A percentile compares a stretch with the other conserved stretches of the same genome.
phyloP scores from a whole-genome alignment of 2,888 invertebrate genomes.

The Andrena minutula region DNA sequence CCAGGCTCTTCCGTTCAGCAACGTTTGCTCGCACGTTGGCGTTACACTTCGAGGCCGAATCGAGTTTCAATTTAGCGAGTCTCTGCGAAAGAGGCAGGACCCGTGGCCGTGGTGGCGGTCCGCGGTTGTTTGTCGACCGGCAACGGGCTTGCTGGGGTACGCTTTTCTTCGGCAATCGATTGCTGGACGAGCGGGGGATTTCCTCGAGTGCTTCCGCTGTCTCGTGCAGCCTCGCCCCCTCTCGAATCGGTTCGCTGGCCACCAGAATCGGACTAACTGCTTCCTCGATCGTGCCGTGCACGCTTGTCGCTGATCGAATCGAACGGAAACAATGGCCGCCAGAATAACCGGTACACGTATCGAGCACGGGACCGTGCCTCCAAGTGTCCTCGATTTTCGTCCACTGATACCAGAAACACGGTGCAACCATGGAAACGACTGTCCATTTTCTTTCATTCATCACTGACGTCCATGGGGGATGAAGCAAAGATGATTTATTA shows the following conservation, averaged over 20 bases:
- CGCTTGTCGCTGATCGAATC: constrained; percentile 50
- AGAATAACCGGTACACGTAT: constrained; percentile 48
- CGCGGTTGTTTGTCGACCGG: constrained; percentile 70
- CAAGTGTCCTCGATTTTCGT: constrained; percentile 31
- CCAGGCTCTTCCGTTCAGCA: background rate
- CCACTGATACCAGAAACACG: background rate
- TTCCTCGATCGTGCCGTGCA: constrained; percentile 57
- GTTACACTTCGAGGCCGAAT: constrained; percentile 36
- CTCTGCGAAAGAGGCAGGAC: constrained; percentile 42
- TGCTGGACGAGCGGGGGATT: constrained; percentile 65
- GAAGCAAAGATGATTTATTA: too few species aligned
- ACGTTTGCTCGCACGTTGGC: constrained; percentile 1
- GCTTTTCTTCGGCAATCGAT: constrained; percentile 74
- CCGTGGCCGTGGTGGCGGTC: constrained; percentile 25
- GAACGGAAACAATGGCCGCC: constrained; percentile 62
- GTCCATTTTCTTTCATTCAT: background rate
- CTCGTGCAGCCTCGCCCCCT: constrained; percentile 65
- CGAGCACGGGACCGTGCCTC: constrained; percentile 12
- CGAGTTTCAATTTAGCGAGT: constrained; percentile 69
- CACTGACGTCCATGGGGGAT: background rate
- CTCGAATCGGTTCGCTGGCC: constrained; percentile 60
- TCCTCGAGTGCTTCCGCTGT: constrained; percentile 74
- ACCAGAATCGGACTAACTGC: constrained; percentile 66
- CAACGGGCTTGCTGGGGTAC: constrained; percentile 56
- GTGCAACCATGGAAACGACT: background rate